Base-by-base conservation (phyloP, 2,888 invertebrate genomes). In the Drosophila suboccidentalis region DNA sequence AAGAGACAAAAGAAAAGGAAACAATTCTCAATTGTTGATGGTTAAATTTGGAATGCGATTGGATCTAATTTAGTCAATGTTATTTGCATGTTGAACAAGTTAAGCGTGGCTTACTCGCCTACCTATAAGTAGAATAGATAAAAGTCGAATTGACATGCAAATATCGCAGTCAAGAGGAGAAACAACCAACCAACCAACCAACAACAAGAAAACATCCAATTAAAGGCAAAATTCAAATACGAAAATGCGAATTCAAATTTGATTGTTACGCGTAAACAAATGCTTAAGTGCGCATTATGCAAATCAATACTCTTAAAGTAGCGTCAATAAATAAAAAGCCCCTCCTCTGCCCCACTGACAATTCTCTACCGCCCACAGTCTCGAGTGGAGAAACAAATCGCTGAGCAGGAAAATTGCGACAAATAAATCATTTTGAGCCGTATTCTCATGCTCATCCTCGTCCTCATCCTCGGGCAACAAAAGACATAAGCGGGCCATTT, bases 341-440 rank as follows among this genome's bases (percentile, higher is more conserved):
- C 26, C 29, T 34, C n/a, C 46, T n/a, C 38, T 36, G 4, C 22
- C 22, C 22, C 22, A 4, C 22, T 6, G 6, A 8, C 15, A 0
- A 17, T 26, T 10, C 8, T 3, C 32, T 15, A 11, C 4, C 3
- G 4, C 32, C n/a, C 57, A 13, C 34, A 43, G 51, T 5, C 17
- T 29, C n/a, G 41, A 57, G 71, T 19, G 60, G 78, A 62, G 46
- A 32, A 62, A 76, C 85, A 85, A 87, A 89, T 89, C 88, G 90
- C 74, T 85, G 82, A 87, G 80, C 87, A 71, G 71, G 81, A 73
- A 90, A 90, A 82, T 90, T 88, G 88, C 90, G 90, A 83, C 90
- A 90, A 90, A 89, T 89, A 89, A 90, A 89, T 90, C 90, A 89
- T 90, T 89, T 88, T 76, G 84, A 89, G 87, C 81, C 89, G 64